Evolutionary conservation across 2,797 vertebrate species (phyloP).

Genomic region (Phrynocephalus vlangalii): DNA sequence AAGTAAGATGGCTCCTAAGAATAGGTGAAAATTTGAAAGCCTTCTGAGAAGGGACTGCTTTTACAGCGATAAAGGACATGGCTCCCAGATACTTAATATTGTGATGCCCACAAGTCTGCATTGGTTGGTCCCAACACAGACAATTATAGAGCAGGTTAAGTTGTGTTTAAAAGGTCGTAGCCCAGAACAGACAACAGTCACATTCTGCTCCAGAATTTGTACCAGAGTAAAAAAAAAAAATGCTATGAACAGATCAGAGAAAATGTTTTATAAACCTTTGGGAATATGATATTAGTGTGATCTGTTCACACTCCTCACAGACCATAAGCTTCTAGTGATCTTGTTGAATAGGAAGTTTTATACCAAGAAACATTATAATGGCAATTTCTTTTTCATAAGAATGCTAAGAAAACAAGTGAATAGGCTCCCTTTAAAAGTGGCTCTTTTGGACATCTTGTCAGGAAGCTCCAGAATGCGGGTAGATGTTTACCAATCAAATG

Average conservation of each 20-base stretch:
- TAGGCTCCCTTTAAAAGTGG: background rate
- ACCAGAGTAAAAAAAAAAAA: background rate
- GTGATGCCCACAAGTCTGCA: background rate
- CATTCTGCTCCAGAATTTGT: no score
- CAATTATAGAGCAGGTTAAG: background rate
- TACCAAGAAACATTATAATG: background rate
- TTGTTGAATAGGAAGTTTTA: background rate
- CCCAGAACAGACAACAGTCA: background rate
- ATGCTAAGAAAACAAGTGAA: background rate
- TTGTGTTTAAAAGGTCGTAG: background rate
- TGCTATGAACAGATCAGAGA: background rate
- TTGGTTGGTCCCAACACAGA: background rate
- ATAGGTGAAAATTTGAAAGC: background rate
- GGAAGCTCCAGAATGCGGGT: background rate
- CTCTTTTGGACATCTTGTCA: background rate
- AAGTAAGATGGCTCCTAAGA: background rate
- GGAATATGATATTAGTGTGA: background rate
- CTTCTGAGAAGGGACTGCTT: background rate
- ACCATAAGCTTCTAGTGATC: background rate
- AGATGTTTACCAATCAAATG: background rate
- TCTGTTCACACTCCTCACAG: background rate
- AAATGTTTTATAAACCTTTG: background rate
- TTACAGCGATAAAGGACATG: background rate
- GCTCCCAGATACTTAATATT: background rate
- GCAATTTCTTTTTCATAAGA: background rate